Percentiles rank a stretch among this genome's conserved stretches.
phyloP scores from a whole-genome alignment of 2,797 vertebrate genomes.

The Columba guinea region DNA sequence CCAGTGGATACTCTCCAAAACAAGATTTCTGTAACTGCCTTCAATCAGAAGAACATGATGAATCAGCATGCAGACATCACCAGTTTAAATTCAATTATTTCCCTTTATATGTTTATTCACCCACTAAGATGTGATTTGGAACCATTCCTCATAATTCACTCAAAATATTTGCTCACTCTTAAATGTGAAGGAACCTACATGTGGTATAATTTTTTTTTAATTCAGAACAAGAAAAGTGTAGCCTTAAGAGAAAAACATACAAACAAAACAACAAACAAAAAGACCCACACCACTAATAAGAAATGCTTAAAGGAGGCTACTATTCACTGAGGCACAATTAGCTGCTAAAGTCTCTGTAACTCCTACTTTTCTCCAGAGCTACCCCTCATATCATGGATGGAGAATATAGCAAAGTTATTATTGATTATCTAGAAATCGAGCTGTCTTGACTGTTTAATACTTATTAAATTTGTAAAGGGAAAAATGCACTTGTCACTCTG shows the following conservation, averaged over 20 bases:
- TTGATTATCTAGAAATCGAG: neutral
- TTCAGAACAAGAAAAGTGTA: neutral
- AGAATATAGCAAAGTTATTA: neutral
- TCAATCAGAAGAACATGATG: slow-evolving; percentile 39
- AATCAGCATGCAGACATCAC: slow-evolving; percentile 46
- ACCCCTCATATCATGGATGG: neutral
- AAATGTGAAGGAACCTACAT: neutral
- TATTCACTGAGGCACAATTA: neutral
- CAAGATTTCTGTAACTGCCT: slow-evolving; percentile 40
- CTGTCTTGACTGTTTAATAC: neutral
- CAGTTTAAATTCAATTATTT: slow-evolving; percentile 34
- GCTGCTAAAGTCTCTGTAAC: neutral
- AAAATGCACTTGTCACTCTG: neutral
- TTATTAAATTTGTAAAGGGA: neutral
- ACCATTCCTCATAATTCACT: neutral
- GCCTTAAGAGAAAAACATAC: neutral
- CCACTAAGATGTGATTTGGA: neutral
- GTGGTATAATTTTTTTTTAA: neutral
- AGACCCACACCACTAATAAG: neutral
- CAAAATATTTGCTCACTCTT: neutral
- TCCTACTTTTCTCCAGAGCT: neutral
- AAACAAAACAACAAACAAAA: too few relatives aligned
- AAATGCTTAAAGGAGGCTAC: neutral
- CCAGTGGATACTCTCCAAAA: slow-evolving; percentile 50
- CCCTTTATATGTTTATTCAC: neutral